Conservation (phyloP, 2,113 vertebrate species). For the Cebus imitator region DNA sequence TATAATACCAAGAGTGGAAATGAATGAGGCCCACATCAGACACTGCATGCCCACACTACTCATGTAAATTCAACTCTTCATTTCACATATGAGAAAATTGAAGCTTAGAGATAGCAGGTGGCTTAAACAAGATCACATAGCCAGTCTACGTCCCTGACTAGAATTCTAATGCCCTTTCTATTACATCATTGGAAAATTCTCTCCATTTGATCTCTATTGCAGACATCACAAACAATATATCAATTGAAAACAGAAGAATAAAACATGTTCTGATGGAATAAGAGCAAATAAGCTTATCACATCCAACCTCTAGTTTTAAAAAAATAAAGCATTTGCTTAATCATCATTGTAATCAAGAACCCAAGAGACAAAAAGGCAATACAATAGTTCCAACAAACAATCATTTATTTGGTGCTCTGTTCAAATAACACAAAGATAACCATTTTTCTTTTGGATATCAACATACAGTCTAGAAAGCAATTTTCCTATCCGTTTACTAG, state of each 20-base stretch:
- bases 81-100: neutral
- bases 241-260: neutral
- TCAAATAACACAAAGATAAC: conserved; percentile 28
- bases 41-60: neutral
- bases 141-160: neutral
- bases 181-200: neutral
- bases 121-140: neutral
- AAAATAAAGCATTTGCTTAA: neutral
- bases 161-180: neutral
- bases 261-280: neutral
- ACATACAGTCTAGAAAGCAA: neutral
- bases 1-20: neutral
- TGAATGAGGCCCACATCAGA: neutral
- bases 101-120: neutral
- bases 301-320: neutral
- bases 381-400: neutral
- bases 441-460: neutral
- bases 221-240: neutral
- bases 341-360: neutral
- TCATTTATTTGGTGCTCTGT: neutral
- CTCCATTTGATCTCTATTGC: neutral
- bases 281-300: neutral
- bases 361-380: neutral
- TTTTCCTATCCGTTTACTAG: neutral
- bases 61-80: neutral